Conservation (phyloP, 2,888 invertebrate genomes). For the Globia sparganii region DNA sequence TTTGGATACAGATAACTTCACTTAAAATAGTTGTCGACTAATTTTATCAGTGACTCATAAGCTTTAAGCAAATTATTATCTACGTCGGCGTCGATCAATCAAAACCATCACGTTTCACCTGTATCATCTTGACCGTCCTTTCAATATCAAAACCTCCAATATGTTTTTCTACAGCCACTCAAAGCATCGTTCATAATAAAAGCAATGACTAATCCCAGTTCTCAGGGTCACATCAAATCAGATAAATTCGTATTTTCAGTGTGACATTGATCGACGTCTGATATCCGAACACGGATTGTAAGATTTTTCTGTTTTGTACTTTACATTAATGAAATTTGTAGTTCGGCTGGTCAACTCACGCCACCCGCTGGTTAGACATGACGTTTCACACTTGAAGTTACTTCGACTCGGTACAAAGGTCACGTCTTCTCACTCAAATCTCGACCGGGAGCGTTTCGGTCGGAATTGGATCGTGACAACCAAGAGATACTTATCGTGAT, state of each 20-base stretch:
- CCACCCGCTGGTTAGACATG: constrained; percentile 88
- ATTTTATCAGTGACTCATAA: constrained; percentile 44
- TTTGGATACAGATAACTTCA: constrained; percentile 31
- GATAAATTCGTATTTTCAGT: constrained; percentile 75
- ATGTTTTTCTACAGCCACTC: constrained; percentile 69
- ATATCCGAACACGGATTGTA: constrained; percentile 79
- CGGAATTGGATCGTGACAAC: constrained; percentile 90
- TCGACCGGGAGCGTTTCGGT: constrained; percentile 86
- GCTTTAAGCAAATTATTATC: constrained; percentile 47
- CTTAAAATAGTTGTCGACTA: constrained; percentile 35
- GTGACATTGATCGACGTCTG: constrained; percentile 88
- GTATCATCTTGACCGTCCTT: constrained; percentile 48
- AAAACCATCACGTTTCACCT: constrained; percentile 48
- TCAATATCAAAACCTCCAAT: constrained; percentile 64
- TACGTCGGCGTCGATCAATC: constrained; percentile 56
- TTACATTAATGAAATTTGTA: constrained; percentile 77
- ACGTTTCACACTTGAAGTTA: constrained; percentile 88
- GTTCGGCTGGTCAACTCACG: constrained; percentile 77
- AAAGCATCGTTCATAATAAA: constrained; percentile 75
- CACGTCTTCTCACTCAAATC: constrained; percentile 89
- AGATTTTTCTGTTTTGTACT: constrained; percentile 78
- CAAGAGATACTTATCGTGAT: constrained; percentile 89
- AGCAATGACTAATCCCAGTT: constrained; percentile 83
- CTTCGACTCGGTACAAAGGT: constrained; percentile 84
- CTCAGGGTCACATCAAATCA: constrained; percentile 79